phyloP scores from a whole-genome alignment of 2,888 invertebrate genomes.

The Acleris emargana region DNA sequence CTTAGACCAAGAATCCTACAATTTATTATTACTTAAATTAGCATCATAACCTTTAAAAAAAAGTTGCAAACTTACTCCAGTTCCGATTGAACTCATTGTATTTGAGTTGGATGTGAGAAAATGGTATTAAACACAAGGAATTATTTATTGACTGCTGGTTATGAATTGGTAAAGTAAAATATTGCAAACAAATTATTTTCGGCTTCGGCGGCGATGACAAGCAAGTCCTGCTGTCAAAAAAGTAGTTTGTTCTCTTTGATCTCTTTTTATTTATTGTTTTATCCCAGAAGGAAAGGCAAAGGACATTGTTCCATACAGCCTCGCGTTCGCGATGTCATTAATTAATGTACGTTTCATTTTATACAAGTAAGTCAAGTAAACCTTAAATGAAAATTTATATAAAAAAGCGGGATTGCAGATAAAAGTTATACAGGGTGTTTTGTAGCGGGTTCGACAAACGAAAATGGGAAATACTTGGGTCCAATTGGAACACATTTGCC shows the following conservation, averaged over 20 bases:
- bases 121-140: conserved; percentile 31
- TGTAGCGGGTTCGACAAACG: too few relatives aligned
- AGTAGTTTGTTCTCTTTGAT: conserved; percentile 23
- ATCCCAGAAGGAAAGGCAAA: too few relatives aligned
- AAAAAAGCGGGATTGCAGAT: too few relatives aligned
- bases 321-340: too few relatives aligned
- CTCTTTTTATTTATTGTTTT: too few relatives aligned
- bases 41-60: conserved; percentile 48
- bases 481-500: too few relatives aligned
- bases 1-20: background rate
- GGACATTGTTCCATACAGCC: too few relatives aligned
- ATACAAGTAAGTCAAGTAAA: too few relatives aligned
- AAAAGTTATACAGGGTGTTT: too few relatives aligned
- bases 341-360: background rate
- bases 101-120: conserved; percentile 42
- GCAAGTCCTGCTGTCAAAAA: conserved; percentile 51
- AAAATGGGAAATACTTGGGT: too few relatives aligned
- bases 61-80: conserved; percentile 88
- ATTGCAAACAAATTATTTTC: conserved; percentile 41
- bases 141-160: conserved; percentile 39
- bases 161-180: conserved; percentile 11
- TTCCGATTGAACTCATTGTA: conserved; percentile 97
- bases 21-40: conserved; percentile 3
- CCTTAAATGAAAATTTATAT: too few relatives aligned
- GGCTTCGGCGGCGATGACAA: conserved; percentile 64